phyloP scores from a whole-genome alignment of 1,140 invertebrate species.

The Penaeus vannamei region DNA sequence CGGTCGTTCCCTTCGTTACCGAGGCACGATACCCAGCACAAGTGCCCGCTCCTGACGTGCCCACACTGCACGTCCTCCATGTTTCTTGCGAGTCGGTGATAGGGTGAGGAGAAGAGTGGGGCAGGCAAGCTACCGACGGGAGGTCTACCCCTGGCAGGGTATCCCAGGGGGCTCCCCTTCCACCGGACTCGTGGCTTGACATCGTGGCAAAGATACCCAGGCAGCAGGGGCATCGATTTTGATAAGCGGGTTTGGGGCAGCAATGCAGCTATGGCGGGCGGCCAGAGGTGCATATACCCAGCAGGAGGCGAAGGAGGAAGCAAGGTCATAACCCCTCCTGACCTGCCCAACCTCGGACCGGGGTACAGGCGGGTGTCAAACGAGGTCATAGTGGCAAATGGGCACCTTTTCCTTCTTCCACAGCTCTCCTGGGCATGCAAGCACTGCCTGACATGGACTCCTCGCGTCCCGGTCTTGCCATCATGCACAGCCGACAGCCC shows the following conservation, averaged over 20 bases:
- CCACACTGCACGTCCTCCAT: slow-evolving; percentile 37
- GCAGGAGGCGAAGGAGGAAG: neutral
- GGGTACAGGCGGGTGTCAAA: too few species aligned
- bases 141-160: slow-evolving; percentile 10
- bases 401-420: too few species aligned
- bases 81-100: slow-evolving; percentile 33
- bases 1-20: too few species aligned
- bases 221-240: neutral
- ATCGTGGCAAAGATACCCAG: neutral
- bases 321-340: neutral
- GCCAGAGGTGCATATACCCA: slow-evolving; percentile 29
- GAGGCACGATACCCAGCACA: neutral
- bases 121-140: neutral
- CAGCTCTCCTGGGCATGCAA: too few species aligned
- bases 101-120: neutral
- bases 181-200: neutral
- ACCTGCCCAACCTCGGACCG: too few species aligned
- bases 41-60: slow-evolving; percentile 30
- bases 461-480: too few species aligned
- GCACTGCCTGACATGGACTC: too few species aligned
- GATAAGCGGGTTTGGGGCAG: slow-evolving; percentile 36
- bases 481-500: too few species aligned
- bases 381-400: too few species aligned
- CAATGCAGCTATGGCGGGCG: slow-evolving; percentile 38
- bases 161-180: slow-evolving; percentile 24